phyloP scores from a whole-genome alignment of 2,888 invertebrate species.

The Stenurella melanura region DNA sequence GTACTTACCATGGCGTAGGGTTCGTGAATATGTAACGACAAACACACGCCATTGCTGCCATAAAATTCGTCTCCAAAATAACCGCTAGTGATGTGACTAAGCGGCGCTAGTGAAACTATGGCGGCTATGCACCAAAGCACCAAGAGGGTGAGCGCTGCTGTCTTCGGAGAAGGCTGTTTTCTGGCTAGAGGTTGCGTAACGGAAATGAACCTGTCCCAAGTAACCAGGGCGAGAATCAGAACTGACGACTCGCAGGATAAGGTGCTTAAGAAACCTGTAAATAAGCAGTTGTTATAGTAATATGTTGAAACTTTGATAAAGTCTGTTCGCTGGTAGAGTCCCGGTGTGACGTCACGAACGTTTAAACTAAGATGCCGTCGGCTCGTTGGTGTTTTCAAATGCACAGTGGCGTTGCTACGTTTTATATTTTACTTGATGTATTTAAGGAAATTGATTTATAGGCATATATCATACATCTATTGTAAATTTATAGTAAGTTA shows the following conservation, averaged over 20 bases:
- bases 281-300: neutral
- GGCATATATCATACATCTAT: too few relatives aligned
- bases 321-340: too few relatives aligned
- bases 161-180: constrained; percentile 71
- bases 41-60: constrained; percentile 78
- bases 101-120: constrained; percentile 73
- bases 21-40: constrained; percentile 78
- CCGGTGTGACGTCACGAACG: too few relatives aligned
- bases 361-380: too few relatives aligned
- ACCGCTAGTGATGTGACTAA: constrained; percentile 69
- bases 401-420: too few relatives aligned
- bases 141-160: constrained; percentile 74
- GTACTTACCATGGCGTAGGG: constrained; percentile 75
- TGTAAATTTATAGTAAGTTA: too few relatives aligned
- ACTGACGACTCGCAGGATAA: constrained; percentile 79
- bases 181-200: constrained; percentile 76
- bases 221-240: constrained; percentile 77
- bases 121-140: constrained; percentile 75
- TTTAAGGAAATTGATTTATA: too few relatives aligned
- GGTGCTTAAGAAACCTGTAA: constrained; percentile 76
- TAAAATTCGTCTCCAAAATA: constrained; percentile 78
- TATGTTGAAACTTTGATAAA: neutral
- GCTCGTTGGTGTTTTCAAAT: too few relatives aligned
- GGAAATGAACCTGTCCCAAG: constrained; percentile 78
- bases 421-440: too few relatives aligned